A percentile compares a stretch with the other conserved stretches of the same genome.
Evolutionary conservation across 2,797 vertebrate species (phyloP).

Genomic region (Allochrocebus solatus): DNA sequence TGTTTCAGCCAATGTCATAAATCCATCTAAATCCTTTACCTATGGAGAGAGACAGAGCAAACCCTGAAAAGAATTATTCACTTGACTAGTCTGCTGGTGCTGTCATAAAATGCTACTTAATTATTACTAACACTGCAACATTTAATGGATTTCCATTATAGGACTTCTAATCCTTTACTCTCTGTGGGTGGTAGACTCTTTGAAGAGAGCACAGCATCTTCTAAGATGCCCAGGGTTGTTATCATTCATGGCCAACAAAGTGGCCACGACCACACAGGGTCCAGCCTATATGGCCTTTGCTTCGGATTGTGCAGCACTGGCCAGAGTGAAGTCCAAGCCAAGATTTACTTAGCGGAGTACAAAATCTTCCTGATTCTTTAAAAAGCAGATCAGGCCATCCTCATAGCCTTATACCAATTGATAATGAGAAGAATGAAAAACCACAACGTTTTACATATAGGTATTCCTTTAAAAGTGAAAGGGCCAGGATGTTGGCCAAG

Average conservation of each 20-base stretch:
- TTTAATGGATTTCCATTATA: slow-evolving; percentile 34
- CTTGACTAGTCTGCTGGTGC: slow-evolving; percentile 36
- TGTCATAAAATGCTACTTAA: slow-evolving; percentile 52
- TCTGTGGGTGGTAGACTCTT: slow-evolving; percentile 16
- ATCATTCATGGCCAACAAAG: not conserved
- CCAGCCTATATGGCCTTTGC: not conserved
- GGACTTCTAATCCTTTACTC: slow-evolving; percentile 30
- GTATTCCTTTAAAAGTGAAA: not conserved
- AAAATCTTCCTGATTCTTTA: not conserved
- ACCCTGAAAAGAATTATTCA: slow-evolving; percentile 58
- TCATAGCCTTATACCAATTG: not conserved
- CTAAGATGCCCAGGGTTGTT: not conserved
- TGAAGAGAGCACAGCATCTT: not conserved
- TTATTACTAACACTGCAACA: slow-evolving; percentile 36
- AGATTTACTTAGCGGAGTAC: not conserved
- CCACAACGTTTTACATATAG: not conserved
- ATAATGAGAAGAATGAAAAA: not conserved
- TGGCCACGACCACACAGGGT: no score
- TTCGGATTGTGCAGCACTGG: not conserved
- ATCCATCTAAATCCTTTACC: slow-evolving; percentile 59
- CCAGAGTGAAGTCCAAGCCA: not conserved
- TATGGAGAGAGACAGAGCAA: slow-evolving; percentile 26
- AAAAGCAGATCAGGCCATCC: not conserved
- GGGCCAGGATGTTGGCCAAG: not conserved
- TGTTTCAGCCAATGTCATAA: slow-evolving; percentile 63